A percentile compares a stretch with the other conserved stretches of the same genome.
Evolutionary conservation across 1,140 invertebrate species (phyloP).

Genomic region (Holotrichia oblita): DNA sequence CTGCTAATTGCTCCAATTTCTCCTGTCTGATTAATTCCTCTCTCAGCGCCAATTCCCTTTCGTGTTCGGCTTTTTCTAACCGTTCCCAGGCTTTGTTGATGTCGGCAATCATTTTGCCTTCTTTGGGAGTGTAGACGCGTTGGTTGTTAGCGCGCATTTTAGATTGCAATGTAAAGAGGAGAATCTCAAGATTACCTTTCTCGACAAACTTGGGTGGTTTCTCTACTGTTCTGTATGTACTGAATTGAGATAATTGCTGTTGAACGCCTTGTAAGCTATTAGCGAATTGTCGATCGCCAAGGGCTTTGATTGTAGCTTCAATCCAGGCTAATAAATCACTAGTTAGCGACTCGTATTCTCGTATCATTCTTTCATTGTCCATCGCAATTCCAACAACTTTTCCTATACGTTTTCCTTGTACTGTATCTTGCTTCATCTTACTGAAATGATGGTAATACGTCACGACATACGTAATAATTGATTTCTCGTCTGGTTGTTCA

Average conservation of each 20-base stretch:
- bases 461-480: conserved; percentile 99
- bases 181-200: conserved; percentile 97
- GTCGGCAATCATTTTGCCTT: conserved; percentile 99
- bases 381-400: conserved; percentile 98
- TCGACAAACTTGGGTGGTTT: conserved; percentile 99
- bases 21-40: conserved; percentile 99
- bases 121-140: conserved; percentile 93
- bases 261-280: conserved; percentile 97
- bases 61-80: conserved; percentile 98
- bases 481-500: conserved; percentile 99
- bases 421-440: conserved; percentile 99
- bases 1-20: conserved; percentile 97
- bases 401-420: conserved; percentile 97
- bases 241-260: conserved; percentile 95
- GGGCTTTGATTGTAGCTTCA: conserved; percentile 89
- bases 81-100: conserved; percentile 99
- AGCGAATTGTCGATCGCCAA: conserved; percentile 95
- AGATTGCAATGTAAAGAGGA: conserved; percentile 97
- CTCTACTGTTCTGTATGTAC: conserved; percentile 96
- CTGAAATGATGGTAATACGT: conserved; percentile 99
- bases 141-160: conserved; percentile 99
- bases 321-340: conserved; percentile 98
- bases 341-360: conserved; percentile 96
- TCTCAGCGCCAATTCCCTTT: conserved; percentile 93
- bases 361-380: conserved; percentile 97